Evolutionary conservation across 2,113 vertebrate species (phyloP).

Genomic region (Laticauda laticaudata): DNA sequence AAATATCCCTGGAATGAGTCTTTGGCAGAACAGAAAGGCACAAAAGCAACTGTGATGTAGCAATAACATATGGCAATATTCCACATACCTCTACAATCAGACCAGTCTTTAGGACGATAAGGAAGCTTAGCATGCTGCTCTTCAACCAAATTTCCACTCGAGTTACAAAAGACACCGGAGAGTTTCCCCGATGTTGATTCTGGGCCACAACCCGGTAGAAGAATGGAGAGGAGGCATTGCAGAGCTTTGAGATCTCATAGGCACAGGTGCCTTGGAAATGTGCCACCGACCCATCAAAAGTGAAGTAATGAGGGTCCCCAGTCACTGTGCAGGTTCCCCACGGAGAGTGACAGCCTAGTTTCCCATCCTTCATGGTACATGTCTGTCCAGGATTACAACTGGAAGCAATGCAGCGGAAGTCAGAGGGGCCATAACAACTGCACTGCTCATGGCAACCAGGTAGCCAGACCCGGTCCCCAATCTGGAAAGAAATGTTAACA

Average conservation of each 20-base stretch:
- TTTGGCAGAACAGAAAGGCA: neutral
- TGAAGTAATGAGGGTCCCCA: conserved; percentile 70
- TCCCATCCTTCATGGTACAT: conserved; percentile 62
- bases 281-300: conserved; percentile 66
- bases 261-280: conserved; percentile 72
- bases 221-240: neutral
- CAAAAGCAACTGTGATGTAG: neutral
- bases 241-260: conserved; percentile 65
- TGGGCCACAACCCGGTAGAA: conserved; percentile 63
- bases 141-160: conserved; percentile 64
- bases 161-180: conserved; percentile 62
- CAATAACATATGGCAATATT: neutral
- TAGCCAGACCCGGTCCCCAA: conserved; percentile 63
- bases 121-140: neutral
- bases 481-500: conserved; percentile 37
- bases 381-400: conserved; percentile 57
- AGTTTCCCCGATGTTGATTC: conserved; percentile 67
- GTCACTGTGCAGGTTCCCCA: conserved; percentile 65
- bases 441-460: conserved; percentile 59
- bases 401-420: conserved; percentile 55
- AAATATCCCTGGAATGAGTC: neutral
- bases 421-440: conserved; percentile 56
- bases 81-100: conserved; percentile 54
- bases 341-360: conserved; percentile 54
- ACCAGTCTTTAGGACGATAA: conserved; percentile 58